Evolutionary conservation across 2,888 invertebrate species (phyloP), one percentile per base, ranked within the genome.

Genomic region (Amiota communis): DNA sequence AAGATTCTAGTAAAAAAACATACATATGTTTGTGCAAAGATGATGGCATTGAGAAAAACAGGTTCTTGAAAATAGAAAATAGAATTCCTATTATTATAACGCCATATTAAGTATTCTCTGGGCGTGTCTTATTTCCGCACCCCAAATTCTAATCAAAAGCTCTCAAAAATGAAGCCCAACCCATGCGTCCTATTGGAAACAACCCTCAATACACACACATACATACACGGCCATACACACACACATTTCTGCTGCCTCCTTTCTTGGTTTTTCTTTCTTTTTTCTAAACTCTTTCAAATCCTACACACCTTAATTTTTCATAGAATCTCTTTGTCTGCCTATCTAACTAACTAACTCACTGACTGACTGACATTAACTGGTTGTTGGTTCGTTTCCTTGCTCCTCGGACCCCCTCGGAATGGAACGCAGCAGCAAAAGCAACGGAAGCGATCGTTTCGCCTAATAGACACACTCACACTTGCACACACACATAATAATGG

Each of bases 401-500:
- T 72, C 73, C 74, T 51, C 12, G 13, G 0, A n/a, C 53, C 53
- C 12, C 53, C 10, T 8, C 12, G 12, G 12, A 51, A 51, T 36
- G 36, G 36, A 36, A 36, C 53, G 15, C 15, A 11, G 8, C 23
- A 59, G 15, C 20, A 20, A 59, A 51, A 36, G 77, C 81, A 83
- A 82, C 85, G 83, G 85, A 85, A 83, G 78, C 82, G 76, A 79
- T 69, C 75, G 80, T 80, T 84, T 76, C 76, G 78, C 79, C 81
- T 77, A 82, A 83, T 82, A 83, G 79, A 79, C 78, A 81, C 77
- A 76, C 72, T 69, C 70, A 77, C 71, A 68, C 70, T 73, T 46
- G 73, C 75, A 74, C 74, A 72, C 74, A 74, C 74, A 76, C n/a
- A 53, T 8, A 53, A 53, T 8, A 13, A 15, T 53, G 59, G 12